A percentile compares a stretch with the other conserved stretches of the same genome.
Evolutionary conservation across 2,113 vertebrate species (phyloP).

Genomic region (Cathartes aura): DNA sequence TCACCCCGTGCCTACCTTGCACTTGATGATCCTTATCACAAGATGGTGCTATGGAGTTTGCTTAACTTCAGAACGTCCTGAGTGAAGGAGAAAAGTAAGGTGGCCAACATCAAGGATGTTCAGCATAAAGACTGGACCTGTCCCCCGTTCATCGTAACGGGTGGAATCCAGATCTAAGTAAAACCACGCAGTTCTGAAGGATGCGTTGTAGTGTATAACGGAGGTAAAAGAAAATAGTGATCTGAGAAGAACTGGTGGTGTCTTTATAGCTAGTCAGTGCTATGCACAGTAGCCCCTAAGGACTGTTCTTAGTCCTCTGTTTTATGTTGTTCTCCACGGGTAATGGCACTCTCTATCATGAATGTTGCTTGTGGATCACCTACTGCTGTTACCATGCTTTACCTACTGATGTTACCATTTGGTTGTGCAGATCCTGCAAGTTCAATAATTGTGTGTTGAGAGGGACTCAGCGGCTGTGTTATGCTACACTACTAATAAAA

Average conservation of each 20-base stretch:
- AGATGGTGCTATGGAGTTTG: constrained; percentile 62
- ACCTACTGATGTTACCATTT: background rate
- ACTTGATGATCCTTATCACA: constrained; percentile 2
- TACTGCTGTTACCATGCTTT: background rate
- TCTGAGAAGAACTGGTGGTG: background rate
- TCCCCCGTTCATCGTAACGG: fast-evolving
- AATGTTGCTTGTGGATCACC: background rate
- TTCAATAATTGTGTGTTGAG: background rate
- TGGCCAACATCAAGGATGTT: background rate
- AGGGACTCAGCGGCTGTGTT: background rate
- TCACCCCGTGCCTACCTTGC: background rate
- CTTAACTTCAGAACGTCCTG: background rate
- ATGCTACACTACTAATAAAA: background rate
- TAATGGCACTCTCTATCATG: background rate
- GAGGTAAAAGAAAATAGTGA: background rate
- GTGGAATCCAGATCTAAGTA: background rate
- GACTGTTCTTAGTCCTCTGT: background rate
- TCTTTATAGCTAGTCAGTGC: background rate
- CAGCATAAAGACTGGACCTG: background rate
- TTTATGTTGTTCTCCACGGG: background rate
- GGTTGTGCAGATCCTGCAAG: background rate
- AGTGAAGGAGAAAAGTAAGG: background rate
- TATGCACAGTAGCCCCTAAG: background rate
- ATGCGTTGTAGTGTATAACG: background rate
- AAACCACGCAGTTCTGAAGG: background rate